These are phyloP conservation scores for Oegoconia quadripuncta DNA, from an alignment of 2,888 invertebrate species.

Conservation along the genomic window DNA sequence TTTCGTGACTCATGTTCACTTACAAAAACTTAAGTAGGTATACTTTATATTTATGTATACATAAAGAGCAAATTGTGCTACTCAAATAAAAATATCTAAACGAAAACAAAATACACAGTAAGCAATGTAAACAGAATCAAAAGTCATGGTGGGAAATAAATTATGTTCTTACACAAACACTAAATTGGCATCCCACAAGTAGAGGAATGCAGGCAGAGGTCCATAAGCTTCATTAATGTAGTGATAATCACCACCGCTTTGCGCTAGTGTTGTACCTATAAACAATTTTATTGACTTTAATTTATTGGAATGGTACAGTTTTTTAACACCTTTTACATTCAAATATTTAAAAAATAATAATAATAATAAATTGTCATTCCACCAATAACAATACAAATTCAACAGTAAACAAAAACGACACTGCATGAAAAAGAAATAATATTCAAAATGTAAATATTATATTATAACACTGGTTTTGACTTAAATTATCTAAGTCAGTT, in stretches of 20 bases:
- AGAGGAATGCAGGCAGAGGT: constrained; percentile 93
- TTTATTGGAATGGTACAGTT: neutral
- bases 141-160: no score
- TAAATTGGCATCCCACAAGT: constrained; percentile 97
- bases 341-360: neutral
- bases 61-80: no score
- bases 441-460: neutral
- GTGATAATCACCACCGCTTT: constrained; percentile 98
- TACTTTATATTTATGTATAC: no score
- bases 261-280: constrained; percentile 86
- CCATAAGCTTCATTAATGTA: constrained; percentile 97
- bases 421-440: neutral
- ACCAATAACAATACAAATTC: neutral
- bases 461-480: neutral
- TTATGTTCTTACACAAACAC: constrained; percentile 91
- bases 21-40: no score
- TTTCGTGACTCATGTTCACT: no score
- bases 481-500: constrained; percentile 88
- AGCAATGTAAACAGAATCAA: no score
- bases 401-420: neutral
- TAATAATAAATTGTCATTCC: neutral
- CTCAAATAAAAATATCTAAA: no score
- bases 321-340: neutral
- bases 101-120: no score
- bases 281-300: neutral